Conservation (phyloP, 2,113 vertebrate genomes). For the Oxyura jamaicensis region DNA sequence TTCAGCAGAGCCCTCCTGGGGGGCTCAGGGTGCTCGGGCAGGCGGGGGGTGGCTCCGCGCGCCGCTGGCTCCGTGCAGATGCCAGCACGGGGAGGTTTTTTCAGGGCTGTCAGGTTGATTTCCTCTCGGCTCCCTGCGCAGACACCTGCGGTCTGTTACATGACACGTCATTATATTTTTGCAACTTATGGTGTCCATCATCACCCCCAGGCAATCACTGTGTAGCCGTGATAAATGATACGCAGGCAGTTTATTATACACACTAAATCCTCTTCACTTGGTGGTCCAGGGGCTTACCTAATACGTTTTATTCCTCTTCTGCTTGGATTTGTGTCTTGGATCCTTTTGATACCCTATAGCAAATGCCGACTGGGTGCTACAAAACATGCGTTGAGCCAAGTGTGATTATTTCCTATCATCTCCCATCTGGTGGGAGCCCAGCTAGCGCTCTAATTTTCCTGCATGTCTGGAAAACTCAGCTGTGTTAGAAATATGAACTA, state of each 20-base stretch:
- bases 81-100: neutral
- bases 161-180: slow-evolving; percentile 31
- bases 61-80: neutral
- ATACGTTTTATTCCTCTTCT: neutral
- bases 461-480: neutral
- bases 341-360: neutral
- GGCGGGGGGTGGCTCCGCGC: accelerated
- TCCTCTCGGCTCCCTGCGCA: neutral
- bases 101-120: slow-evolving; percentile 11
- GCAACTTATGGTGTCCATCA: slow-evolving; percentile 44
- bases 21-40: neutral
- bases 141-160: slow-evolving; percentile 59
- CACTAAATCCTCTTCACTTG: slow-evolving; percentile 5
- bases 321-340: neutral
- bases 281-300: slow-evolving; percentile 13
- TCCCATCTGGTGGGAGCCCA: neutral
- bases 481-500: neutral
- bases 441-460: neutral
- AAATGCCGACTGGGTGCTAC: neutral
- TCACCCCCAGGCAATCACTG: slow-evolving; percentile 31
- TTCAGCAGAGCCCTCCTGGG: neutral
- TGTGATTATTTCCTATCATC: neutral
- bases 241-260: slow-evolving; percentile 18
- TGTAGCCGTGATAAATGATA: neutral
- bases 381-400: accelerated